Evolutionary conservation across 1,140 invertebrate species (phyloP), one percentile per base, ranked within the genome.

Genomic region (Epicauta chinensis): DNA sequence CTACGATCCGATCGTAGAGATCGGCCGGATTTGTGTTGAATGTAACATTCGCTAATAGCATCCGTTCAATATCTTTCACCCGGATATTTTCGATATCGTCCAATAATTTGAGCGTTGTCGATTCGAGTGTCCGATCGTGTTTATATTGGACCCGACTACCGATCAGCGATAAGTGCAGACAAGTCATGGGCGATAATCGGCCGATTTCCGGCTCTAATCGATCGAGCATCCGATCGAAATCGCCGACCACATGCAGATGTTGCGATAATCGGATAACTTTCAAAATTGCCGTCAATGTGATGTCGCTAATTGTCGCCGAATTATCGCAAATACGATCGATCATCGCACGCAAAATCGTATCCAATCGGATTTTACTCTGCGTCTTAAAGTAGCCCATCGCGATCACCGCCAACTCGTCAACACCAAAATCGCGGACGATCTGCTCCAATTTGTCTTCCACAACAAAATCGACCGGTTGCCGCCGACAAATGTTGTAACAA

Each of bases 51-150:
- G 67, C 64, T 47, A 77, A 72, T 3, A 75, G 54, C 2, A 83
- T 64, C 50, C 81, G 71, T 67, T 84, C 82, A 7, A 83, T 62
- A 55, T 85, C 82, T 68, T 85, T 84, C 0, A 83, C 38, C 43
- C 81, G 71, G 0, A 71, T 60, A 1, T 44, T 66, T 7, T 56
- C 44, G 9, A 68, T 50, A n/a, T n/a, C n/a, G n/a, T n/a, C n/a
- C n/a, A 50, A 53, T 63, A 51, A 42, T 46, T 51, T 59, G 30
- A 17, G 35, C 49, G 12, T 45, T 17, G 6, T 47, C 32, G 1
- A 17, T 31, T 40, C 51, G 11, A 23, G 55, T 50, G 23, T 23
- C 32, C 14, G 42, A 16, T 49, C 39, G 39, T 55, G 63, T 44
- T 71, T 71, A 0, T 73, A 43, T 46, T 71, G 68, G n/a, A 69